phyloP scores from a whole-genome alignment of 2,113 vertebrate species.

The Empidonax alnorum region DNA sequence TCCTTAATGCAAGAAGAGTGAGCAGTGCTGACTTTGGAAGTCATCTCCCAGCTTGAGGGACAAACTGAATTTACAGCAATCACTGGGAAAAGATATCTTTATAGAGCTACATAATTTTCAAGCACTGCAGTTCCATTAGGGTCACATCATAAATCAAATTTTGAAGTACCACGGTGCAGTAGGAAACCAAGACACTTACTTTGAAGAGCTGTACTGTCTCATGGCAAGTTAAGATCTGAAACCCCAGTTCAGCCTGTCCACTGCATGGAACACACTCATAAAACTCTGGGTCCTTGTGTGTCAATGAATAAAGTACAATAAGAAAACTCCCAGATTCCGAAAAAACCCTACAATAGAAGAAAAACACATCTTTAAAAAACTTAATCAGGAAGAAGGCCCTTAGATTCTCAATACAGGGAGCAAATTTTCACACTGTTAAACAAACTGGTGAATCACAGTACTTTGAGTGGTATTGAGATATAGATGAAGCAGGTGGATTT shows the following conservation, averaged over 20 bases:
- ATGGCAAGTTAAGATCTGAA: constrained; percentile 84
- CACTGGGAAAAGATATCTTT: not conserved
- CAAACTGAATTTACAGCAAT: not conserved
- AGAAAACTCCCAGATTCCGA: constrained; percentile 87
- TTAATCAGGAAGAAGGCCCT: not conserved
- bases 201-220: constrained; percentile 85
- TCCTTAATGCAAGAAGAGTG: not conserved
- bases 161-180: not conserved
- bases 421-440: not conserved
- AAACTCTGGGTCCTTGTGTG: constrained; percentile 90
- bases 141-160: not conserved
- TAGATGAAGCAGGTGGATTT: not conserved
- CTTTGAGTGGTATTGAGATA: not conserved
- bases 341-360: constrained; percentile 78
- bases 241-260: constrained; percentile 76
- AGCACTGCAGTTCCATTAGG: not conserved
- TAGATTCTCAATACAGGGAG: not conserved
- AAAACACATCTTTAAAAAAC: not conserved
- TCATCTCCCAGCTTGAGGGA: not conserved
- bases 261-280: constrained; percentile 83
- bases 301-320: constrained; percentile 86
- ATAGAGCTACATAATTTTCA: not conserved
- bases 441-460: not conserved
- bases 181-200: constrained; percentile 74
- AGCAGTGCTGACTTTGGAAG: not conserved